These are phyloP conservation scores for Zeuzera pyrina DNA, from an alignment of 2,888 invertebrate genomes.

Conservation along the genomic window DNA sequence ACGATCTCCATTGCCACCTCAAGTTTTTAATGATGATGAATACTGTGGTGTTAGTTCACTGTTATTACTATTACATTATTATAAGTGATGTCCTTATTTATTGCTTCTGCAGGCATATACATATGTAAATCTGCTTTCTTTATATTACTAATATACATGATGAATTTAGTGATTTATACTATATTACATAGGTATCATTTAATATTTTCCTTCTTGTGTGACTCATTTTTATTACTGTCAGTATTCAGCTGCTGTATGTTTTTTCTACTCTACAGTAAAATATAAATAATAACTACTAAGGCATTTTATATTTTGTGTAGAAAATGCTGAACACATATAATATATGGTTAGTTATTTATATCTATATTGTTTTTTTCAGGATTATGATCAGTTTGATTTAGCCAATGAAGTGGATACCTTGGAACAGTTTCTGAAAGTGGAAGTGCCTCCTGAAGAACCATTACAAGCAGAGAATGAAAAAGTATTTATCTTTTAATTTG, in stretches of 20 bases:
- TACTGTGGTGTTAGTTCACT: slow-evolving; percentile 88
- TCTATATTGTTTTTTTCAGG: slow-evolving; percentile 71
- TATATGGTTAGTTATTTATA: background rate
- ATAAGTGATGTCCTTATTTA: too few species aligned
- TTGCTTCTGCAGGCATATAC: too few species aligned
- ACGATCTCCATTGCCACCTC: slow-evolving; percentile 90
- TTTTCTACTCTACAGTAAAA: too few species aligned
- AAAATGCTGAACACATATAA: background rate
- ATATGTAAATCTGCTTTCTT: too few species aligned
- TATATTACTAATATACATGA: too few species aligned
- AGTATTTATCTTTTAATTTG: slow-evolving; percentile 3
- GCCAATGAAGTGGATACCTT: slow-evolving; percentile 93
- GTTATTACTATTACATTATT: too few species aligned
- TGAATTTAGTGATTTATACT: too few species aligned
- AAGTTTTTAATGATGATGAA: slow-evolving; percentile 92
- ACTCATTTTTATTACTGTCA: too few species aligned
- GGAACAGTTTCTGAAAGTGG: slow-evolving; percentile 88
- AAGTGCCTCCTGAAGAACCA: slow-evolving; percentile 65
- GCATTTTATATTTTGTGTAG: background rate
- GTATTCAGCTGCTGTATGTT: too few species aligned
- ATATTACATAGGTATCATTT: too few species aligned
- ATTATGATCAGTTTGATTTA: slow-evolving; percentile 93
- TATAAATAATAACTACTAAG: too few species aligned
- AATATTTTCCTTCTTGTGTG: too few species aligned
- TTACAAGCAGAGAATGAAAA: slow-evolving; percentile 26